These are phyloP conservation scores for Drosophila buzzatii DNA, from an alignment of 2,888 invertebrate species.

Conservation along the genomic window DNA sequence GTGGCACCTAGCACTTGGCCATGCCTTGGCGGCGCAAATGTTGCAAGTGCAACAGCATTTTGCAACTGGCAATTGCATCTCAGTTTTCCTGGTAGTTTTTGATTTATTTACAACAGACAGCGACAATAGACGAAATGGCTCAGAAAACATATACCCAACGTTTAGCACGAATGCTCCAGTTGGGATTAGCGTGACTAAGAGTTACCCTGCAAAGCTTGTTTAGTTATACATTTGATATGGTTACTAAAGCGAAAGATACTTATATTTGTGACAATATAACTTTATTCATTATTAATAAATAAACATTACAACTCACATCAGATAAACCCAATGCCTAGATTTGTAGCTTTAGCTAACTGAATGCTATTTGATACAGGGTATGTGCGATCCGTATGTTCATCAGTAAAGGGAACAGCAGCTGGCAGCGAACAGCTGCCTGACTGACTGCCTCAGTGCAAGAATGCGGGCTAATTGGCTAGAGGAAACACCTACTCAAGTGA, in stretches of 20 bases:
- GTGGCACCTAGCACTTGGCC: conserved; percentile 44
- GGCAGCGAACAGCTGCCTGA: conserved; percentile 26
- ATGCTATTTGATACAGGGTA: conserved; percentile 2
- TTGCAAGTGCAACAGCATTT: conserved; percentile 31
- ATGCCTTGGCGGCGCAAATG: conserved; percentile 46
- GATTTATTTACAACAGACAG: conserved; percentile 83
- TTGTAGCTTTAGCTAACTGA: neutral
- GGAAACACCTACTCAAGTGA: conserved; percentile 53
- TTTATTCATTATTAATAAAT: no score
- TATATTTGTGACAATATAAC: no score
- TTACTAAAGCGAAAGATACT: no score
- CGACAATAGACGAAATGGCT: conserved; percentile 81
- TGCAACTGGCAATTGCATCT: conserved; percentile 39
- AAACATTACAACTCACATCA: neutral
- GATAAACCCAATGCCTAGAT: no score
- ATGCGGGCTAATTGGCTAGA: conserved; percentile 54
- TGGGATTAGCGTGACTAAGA: neutral
- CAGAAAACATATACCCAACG: conserved; percentile 18
- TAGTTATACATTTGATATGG: no score
- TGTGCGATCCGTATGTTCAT: conserved; percentile 27
- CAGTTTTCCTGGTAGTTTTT: conserved; percentile 58
- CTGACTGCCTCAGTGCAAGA: conserved; percentile 12
- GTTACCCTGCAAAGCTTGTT: neutral
- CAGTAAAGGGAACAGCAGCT: conserved; percentile 46
- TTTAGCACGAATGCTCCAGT: neutral